Conservation (phyloP, 2,888 invertebrate genomes). For the Orchesellides sinensis region DNA sequence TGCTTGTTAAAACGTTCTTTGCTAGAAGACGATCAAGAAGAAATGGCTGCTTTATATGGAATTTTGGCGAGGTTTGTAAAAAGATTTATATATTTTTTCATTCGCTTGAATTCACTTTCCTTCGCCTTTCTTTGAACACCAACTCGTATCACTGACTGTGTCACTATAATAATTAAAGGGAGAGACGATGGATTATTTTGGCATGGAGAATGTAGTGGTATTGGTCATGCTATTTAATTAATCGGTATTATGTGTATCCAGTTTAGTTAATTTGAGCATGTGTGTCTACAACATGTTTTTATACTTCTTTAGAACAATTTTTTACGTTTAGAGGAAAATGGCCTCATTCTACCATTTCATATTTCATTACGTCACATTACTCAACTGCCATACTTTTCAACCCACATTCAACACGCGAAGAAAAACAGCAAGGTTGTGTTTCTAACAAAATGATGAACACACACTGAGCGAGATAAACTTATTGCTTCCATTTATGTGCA, state of each 20-base stretch:
- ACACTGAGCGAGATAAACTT: neutral
- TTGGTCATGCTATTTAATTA: no score
- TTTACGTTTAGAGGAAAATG: no score
- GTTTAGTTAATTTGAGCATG: no score
- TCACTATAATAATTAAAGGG: no score
- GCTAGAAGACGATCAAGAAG: neutral
- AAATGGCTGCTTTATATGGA: constrained; percentile 52
- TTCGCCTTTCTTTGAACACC: neutral
- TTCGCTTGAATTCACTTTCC: constrained; percentile 1
- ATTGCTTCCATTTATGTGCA: constrained; percentile 33
- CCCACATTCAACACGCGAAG: constrained; percentile 12
- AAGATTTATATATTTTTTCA: neutral
- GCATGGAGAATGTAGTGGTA: no score
- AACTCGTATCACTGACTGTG: no score
- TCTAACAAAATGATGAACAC: neutral
- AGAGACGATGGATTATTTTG: no score
- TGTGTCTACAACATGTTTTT: no score
- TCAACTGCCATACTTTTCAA: constrained; percentile 10
- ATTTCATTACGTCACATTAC: constrained; percentile 35
- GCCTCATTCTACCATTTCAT: constrained; percentile 34
- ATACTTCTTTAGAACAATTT: no score
- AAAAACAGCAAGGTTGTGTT: constrained; percentile 30
- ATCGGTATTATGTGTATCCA: no score
- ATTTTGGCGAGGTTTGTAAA: constrained; percentile 33
- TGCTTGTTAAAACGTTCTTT: neutral